Conservation (phyloP, 2,888 invertebrate species). For the Epirrita christyi region DNA sequence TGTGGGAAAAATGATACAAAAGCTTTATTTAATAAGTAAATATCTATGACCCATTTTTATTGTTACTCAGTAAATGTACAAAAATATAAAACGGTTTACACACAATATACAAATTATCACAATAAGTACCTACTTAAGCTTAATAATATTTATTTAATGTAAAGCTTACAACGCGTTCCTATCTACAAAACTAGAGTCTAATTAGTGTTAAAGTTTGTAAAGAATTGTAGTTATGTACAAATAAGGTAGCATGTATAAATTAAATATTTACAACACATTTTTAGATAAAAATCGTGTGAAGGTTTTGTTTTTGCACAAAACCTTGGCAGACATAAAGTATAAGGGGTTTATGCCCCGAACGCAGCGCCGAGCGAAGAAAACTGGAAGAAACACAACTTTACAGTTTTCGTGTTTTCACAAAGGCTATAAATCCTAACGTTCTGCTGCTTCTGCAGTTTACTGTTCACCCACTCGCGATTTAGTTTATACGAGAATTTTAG, state of each 20-base stretch:
- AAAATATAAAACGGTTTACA: slow-evolving; percentile 50
- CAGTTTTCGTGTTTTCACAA: slow-evolving; percentile 71
- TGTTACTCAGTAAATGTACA: slow-evolving; percentile 53
- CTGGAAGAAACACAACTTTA: slow-evolving; percentile 66
- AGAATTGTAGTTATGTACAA: slow-evolving; percentile 57
- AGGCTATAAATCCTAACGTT: slow-evolving; percentile 70
- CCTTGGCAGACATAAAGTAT: slow-evolving; percentile 52
- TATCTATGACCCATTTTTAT: slow-evolving; percentile 53
- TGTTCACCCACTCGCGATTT: slow-evolving; percentile 70
- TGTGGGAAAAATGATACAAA: neutral
- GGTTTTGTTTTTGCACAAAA: slow-evolving; percentile 31
- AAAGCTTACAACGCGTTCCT: slow-evolving; percentile 22
- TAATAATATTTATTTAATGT: slow-evolving; percentile 12
- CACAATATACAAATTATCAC: slow-evolving; percentile 30
- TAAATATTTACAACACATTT: slow-evolving; percentile 72
- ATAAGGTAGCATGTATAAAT: slow-evolving; percentile 62
- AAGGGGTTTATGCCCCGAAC: slow-evolving; percentile 44
- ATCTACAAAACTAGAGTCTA: slow-evolving; percentile 28
- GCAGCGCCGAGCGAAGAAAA: slow-evolving; percentile 56
- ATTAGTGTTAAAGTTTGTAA: slow-evolving; percentile 8
- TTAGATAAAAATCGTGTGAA: slow-evolving; percentile 38
- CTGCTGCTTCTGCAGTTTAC: slow-evolving; percentile 66
- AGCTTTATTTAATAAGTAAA: slow-evolving; percentile 35
- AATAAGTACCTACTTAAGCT: slow-evolving; percentile 1
- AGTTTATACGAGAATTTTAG: slow-evolving; percentile 69